phyloP scores from a whole-genome alignment of 2,797 vertebrate genomes.

The Crenuchus spilurus region DNA sequence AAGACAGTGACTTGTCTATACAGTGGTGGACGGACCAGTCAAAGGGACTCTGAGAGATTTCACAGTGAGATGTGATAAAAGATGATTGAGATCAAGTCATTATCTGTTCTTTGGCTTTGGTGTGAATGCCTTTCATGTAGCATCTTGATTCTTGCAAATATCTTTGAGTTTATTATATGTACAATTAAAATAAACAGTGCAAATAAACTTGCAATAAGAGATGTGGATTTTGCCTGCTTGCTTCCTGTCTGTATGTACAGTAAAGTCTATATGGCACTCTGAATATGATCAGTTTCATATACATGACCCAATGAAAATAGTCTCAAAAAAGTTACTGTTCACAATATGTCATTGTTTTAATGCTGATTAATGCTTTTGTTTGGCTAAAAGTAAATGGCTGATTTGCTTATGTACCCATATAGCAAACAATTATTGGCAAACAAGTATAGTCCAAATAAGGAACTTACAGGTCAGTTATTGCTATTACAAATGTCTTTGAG shows the following conservation, averaged over 20 bases:
- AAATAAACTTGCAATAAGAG: slow-evolving; percentile 30
- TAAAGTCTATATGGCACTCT: no score
- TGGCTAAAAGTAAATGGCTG: no score
- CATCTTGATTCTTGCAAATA: neutral
- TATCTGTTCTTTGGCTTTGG: neutral
- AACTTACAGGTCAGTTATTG: no score
- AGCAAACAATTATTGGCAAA: no score
- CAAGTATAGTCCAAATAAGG: no score
- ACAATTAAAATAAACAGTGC: slow-evolving; percentile 5
- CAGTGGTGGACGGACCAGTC: slow-evolving; percentile 38
- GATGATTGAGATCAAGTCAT: slow-evolving; percentile 11
- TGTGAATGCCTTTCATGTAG: slow-evolving; percentile 10
- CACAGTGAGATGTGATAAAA: slow-evolving; percentile 8
- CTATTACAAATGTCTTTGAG: no score
- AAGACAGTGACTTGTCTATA: slow-evolving; percentile 54
- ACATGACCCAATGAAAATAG: no score
- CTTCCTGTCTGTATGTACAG: neutral
- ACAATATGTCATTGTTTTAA: no score
- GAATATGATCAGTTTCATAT: no score
- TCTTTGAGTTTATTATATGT: neutral
- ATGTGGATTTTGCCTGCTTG: neutral
- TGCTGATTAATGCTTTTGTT: no score
- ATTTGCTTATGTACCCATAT: no score
- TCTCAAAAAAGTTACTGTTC: no score
- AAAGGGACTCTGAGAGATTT: slow-evolving; percentile 34